Evolutionary conservation across 1,140 invertebrate genomes (phyloP), one percentile per base, ranked within the genome.

Genomic region (Mactra quadrangularis): DNA sequence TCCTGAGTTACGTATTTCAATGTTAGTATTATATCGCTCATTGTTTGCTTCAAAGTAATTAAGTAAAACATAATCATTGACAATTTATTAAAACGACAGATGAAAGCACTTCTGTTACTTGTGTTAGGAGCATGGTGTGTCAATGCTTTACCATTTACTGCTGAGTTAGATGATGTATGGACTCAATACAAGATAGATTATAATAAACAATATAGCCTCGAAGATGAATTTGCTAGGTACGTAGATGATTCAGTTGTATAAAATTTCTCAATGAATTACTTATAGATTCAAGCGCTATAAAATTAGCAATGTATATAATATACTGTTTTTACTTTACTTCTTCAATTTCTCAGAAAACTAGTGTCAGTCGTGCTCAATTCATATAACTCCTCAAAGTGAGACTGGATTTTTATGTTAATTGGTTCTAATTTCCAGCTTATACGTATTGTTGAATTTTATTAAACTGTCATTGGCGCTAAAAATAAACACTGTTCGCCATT

Each of bases 151-250:
- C 72, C 71, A 11, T 53, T 82, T 53, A 59, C 60, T 33, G 15
- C 62, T 19, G 76, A 41, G 0, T 70, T 86, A n/a, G 72, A 86
- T 62, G 31, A 33, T 0, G 75, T 82, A 29, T 86, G 85, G 85
- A 66, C 68, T n/a, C 15, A 50, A 38, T 86, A 75, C 57, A 84
- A 84, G 71, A 27, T 15, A 0, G 52, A 29, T 15, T 66, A 84
- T 68, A 71, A 52, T 35, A 86, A 84, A 47, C 38, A 76, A n/a
- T 86, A 84, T 47, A n/a, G 6, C 33, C 27, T 27, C 25, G 47
- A 68, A 17, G 82, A 82, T 29, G 82, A 79, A 53, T 4, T 38
- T 27, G 13, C 41, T 25, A 79, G 82, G 74, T 79, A 55, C 3
- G 38, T 41, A 41, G 15, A 6, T 41, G 15, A 41, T 7, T 15